Evolutionary conservation across 2,888 invertebrate genomes (phyloP).

Genomic region (Nemotelus nigrinus): DNA sequence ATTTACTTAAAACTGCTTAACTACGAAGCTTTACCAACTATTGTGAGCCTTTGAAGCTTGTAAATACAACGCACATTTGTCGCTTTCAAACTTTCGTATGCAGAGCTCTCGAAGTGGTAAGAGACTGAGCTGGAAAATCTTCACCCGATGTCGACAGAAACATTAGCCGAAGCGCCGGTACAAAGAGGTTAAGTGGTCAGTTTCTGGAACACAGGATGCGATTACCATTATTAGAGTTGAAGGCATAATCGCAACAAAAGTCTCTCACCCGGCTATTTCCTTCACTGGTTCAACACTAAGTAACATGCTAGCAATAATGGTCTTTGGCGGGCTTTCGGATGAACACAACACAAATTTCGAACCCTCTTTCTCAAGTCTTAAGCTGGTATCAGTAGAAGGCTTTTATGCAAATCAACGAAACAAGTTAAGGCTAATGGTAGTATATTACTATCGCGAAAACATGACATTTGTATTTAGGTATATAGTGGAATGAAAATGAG

Average conservation of each 20-base stretch:
- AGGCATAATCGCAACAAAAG: slow-evolving; percentile 21
- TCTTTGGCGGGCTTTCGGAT: neutral
- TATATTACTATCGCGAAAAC: neutral
- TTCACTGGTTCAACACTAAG: neutral
- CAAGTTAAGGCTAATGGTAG: slow-evolving; percentile 41
- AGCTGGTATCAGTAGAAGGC: neutral
- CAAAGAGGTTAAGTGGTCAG: slow-evolving; percentile 45
- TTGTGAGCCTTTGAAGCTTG: too few relatives aligned
- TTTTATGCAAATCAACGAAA: slow-evolving; percentile 49
- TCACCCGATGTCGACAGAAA: too few relatives aligned
- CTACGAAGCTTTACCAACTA: too few relatives aligned
- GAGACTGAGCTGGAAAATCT: too few relatives aligned
- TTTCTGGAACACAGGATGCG: slow-evolving; percentile 47
- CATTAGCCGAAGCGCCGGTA: neutral
- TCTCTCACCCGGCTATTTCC: neutral
- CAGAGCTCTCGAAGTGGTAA: too few relatives aligned
- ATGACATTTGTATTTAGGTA: neutral
- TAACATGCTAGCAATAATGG: too few relatives aligned
- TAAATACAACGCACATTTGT: too few relatives aligned
- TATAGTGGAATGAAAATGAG: neutral
- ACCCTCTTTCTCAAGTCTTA: neutral
- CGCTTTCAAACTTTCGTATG: too few relatives aligned
- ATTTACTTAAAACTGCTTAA: too few relatives aligned
- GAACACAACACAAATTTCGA: neutral
- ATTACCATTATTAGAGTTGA: slow-evolving; percentile 42